phyloP scores from a whole-genome alignment of 2,113 vertebrate species.

The Oreochromis tanganicae region DNA sequence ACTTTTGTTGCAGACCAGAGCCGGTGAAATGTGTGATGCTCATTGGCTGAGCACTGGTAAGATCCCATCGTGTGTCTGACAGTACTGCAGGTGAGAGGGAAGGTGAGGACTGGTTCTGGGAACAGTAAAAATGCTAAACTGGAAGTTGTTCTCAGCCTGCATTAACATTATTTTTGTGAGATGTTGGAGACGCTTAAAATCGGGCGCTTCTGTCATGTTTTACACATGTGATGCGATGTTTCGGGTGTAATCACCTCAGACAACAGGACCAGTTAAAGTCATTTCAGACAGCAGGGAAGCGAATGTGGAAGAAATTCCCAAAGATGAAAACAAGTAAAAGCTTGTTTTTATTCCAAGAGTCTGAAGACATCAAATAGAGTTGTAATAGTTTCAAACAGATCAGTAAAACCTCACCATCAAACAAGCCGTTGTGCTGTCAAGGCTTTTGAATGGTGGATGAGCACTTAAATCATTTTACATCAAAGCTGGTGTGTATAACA shows the following conservation, averaged over 20 bases:
- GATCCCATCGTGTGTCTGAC: neutral
- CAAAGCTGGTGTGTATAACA: neutral
- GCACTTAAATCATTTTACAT: neutral
- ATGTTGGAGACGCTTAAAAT: neutral
- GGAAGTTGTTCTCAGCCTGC: neutral
- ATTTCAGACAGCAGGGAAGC: neutral
- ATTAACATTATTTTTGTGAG: neutral
- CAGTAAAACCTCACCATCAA: neutral
- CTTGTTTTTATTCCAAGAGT: neutral
- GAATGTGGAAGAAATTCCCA: neutral
- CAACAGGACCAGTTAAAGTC: neutral
- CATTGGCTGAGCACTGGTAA: neutral
- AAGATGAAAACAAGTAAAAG: neutral
- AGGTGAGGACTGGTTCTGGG: too few relatives aligned
- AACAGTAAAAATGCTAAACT: neutral
- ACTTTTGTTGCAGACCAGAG: rapidly evolving
- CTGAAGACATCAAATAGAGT: neutral
- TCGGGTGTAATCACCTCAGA: neutral
- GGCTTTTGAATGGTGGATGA: neutral
- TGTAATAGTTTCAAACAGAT: neutral
- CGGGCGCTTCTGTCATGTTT: neutral
- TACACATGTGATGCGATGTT: neutral
- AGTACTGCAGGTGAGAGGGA: neutral
- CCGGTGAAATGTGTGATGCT: neutral
- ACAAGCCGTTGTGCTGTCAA: rapidly evolving